Percentiles rank a stretch among this genome's conserved stretches.
Conservation (phyloP, 1,140 invertebrate species). For the Carposina sasakii region DNA sequence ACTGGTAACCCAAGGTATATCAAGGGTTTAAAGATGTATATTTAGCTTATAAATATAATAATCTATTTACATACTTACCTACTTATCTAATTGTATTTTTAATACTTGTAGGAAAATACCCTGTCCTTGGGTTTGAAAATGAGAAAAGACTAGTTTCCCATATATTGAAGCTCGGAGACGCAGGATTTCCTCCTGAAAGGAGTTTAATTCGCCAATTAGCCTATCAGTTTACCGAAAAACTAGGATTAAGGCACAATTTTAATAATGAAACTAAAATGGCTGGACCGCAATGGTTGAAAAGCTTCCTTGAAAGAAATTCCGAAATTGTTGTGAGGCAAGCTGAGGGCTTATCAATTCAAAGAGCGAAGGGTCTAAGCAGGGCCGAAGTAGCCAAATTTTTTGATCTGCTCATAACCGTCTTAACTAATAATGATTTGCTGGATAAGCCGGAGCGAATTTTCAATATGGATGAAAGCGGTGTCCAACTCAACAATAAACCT, state of each 20-base stretch:
- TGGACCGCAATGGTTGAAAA: conserved; percentile 37
- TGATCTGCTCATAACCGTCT: conserved; percentile 29
- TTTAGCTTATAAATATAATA: conserved; percentile 5
- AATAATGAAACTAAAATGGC: conserved; percentile 36
- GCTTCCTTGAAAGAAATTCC: conserved; percentile 45
- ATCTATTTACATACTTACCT: conserved; percentile 11
- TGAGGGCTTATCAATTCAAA: conserved; percentile 46
- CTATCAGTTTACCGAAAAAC: conserved; percentile 40
- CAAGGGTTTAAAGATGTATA: conserved; percentile 14
- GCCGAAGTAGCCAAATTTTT: conserved; percentile 39
- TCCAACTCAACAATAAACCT: too few species aligned
- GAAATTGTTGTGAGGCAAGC: conserved; percentile 38
- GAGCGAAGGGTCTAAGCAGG: conserved; percentile 38
- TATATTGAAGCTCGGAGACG: conserved; percentile 30
- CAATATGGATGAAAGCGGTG: too few species aligned
- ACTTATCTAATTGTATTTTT: conserved; percentile 3
- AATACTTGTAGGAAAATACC: conserved; percentile 32
- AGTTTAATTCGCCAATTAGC: conserved; percentile 26
- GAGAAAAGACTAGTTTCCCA: conserved; percentile 38
- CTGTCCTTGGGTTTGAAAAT: conserved; percentile 29
- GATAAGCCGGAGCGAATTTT: conserved; percentile 44
- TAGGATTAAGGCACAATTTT: conserved; percentile 39
- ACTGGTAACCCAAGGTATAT: conserved; percentile 18
- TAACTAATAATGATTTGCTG: conserved; percentile 13
- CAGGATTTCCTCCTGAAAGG: conserved; percentile 33